phyloP scores from a whole-genome alignment of 2,113 vertebrate genomes.

The Panthera leo region DNA sequence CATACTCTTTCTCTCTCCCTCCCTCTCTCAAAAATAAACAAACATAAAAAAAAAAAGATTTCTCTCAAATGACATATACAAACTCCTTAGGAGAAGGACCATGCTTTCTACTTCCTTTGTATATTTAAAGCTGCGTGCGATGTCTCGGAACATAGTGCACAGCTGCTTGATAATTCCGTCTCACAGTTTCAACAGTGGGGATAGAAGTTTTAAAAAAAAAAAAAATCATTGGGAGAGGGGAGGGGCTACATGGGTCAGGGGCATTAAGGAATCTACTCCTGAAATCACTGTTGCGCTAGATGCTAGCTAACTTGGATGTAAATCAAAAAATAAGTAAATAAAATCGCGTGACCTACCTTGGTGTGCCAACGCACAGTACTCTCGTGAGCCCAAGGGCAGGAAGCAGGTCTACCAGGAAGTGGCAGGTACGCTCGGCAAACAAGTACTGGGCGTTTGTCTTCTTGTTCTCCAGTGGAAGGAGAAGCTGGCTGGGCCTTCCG shows the following conservation, averaged over 20 bases:
- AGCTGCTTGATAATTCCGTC: background rate
- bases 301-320: no score
- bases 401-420: slow-evolving; percentile 90
- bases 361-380: slow-evolving; percentile 94
- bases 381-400: slow-evolving; percentile 88
- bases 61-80: background rate
- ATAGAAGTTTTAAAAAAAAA: background rate
- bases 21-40: no score
- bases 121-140: no score
- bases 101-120: background rate
- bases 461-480: slow-evolving; percentile 93
- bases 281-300: no score
- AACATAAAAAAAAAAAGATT: background rate
- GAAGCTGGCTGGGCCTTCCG: slow-evolving; percentile 89
- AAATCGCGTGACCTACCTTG: slow-evolving; percentile 85
- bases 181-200: background rate
- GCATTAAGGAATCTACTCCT: no score
- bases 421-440: slow-evolving; percentile 93
- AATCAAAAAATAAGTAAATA: no score
- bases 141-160: background rate
- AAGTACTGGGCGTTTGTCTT: slow-evolving; percentile 97
- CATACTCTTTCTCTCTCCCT: no score
- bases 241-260: no score
- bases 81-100: background rate
- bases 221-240: no score